Evolutionary conservation across 2,888 invertebrate genomes (phyloP).

Genomic region (Dermolepida albohirtum): DNA sequence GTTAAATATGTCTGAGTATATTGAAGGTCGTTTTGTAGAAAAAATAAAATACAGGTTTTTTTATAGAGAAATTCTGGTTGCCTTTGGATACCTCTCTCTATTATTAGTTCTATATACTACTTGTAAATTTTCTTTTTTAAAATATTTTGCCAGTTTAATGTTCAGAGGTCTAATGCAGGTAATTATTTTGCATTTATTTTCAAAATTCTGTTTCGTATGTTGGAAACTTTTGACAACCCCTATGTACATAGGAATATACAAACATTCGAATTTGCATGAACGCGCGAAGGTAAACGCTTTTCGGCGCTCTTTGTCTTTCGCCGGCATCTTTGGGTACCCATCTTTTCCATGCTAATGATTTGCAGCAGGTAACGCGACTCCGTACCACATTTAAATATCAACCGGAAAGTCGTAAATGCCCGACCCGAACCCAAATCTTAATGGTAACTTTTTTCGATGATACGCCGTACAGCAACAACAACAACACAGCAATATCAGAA

Average conservation of each 20-base stretch:
- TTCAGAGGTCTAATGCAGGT: too few relatives aligned
- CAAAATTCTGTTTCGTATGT: too few relatives aligned
- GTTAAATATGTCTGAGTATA: too few relatives aligned
- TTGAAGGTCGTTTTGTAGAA: too few relatives aligned
- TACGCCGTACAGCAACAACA: background rate
- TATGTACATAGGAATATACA: conserved; percentile 4
- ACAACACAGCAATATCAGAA: too few relatives aligned
- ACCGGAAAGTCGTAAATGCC: conserved; percentile 32
- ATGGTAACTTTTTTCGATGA: conserved; percentile 39
- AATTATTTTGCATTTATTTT: too few relatives aligned
- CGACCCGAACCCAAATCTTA: conserved; percentile 22
- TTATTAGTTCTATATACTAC: too few relatives aligned
- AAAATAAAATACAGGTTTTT: too few relatives aligned
- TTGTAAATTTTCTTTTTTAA: too few relatives aligned
- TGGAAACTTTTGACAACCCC: background rate
- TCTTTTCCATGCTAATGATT: conserved; percentile 63
- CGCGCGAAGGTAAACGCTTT: conserved; percentile 35
- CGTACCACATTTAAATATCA: conserved; percentile 52
- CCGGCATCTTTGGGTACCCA: conserved; percentile 29
- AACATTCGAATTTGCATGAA: conserved; percentile 39
- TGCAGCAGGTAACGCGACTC: conserved; percentile 55
- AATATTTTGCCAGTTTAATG: too few relatives aligned
- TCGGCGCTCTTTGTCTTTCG: conserved; percentile 42
- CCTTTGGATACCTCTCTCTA: too few relatives aligned
- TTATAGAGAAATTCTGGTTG: too few relatives aligned